Conservation (phyloP, 2,888 invertebrate species). For the Andricus curvator region DNA sequence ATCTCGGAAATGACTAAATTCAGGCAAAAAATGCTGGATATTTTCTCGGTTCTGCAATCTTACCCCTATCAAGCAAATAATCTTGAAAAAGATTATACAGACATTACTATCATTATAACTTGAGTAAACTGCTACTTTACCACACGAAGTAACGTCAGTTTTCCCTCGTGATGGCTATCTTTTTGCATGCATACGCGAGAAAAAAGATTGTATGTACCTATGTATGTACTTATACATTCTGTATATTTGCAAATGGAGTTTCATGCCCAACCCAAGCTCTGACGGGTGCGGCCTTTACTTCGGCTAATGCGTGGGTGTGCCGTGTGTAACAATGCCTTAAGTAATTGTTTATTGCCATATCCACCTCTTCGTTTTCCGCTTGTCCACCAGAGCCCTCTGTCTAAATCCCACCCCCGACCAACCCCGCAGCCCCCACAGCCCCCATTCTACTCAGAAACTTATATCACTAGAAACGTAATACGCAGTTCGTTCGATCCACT, state of each 20-base stretch:
- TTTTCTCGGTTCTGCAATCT: not conserved
- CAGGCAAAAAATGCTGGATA: not conserved
- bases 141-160: conserved; percentile 45
- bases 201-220: conserved; percentile 50
- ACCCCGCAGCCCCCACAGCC: not conserved
- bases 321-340: conserved; percentile 75
- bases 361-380: conserved; percentile 60
- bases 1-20: conserved; percentile 11
- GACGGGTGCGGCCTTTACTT: conserved; percentile 75
- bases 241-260: conserved; percentile 51
- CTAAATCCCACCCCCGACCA: conserved; percentile 53
- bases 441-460: conserved; percentile 8
- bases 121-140: conserved; percentile 29
- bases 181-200: conserved; percentile 50
- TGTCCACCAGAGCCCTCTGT: conserved; percentile 60
- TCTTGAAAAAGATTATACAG: conserved; percentile 20
- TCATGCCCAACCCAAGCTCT: conserved; percentile 65
- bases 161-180: conserved; percentile 46
- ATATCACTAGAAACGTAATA: conserved; percentile 24
- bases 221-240: conserved; percentile 46
- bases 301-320: conserved; percentile 76
- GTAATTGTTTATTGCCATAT: conserved; percentile 76
- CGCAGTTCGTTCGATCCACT: conserved; percentile 33
- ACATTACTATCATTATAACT: conserved; percentile 24
- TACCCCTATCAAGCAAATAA: conserved; percentile 1